Conservation (phyloP, 53 echinoderm and acorn worm genomes). For the Zoroaster sp. region DNA sequence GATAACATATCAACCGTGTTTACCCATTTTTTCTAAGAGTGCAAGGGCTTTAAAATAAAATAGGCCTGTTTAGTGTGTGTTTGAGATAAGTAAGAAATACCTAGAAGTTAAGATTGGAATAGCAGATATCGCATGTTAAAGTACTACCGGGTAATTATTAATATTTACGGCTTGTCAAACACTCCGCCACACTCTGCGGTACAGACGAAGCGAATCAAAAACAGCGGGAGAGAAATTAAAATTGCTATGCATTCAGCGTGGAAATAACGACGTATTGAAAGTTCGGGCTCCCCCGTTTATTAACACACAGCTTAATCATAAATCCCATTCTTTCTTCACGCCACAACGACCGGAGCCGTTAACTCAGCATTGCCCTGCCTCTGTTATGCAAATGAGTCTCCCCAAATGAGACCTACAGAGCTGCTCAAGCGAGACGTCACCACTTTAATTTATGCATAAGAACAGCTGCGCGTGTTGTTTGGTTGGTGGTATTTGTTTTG, state of each 20-base stretch:
- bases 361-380: not conserved
- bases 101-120: no score
- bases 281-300: not conserved
- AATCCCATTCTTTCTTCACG: not conserved
- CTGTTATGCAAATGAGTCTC: conserved; percentile 24
- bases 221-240: conserved; percentile 27
- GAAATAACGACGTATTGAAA: not conserved
- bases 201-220: not conserved
- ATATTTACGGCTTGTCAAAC: not conserved
- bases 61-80: no score
- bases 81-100: no score
- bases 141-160: no score
- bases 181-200: not conserved
- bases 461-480: conserved; percentile 21
- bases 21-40: no score
- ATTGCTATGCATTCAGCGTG: conserved; percentile 31
- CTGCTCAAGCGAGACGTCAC: conserved; percentile 30
- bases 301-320: not conserved
- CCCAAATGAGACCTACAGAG: not conserved
- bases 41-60: no score
- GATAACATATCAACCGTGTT: no score
- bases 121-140: no score
- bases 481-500: not conserved
- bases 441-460: conserved; percentile 34
- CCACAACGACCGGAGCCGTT: not conserved